phyloP scores from a whole-genome alignment of 1,140 invertebrate genomes.

The Pogonognathellus flavescens region DNA sequence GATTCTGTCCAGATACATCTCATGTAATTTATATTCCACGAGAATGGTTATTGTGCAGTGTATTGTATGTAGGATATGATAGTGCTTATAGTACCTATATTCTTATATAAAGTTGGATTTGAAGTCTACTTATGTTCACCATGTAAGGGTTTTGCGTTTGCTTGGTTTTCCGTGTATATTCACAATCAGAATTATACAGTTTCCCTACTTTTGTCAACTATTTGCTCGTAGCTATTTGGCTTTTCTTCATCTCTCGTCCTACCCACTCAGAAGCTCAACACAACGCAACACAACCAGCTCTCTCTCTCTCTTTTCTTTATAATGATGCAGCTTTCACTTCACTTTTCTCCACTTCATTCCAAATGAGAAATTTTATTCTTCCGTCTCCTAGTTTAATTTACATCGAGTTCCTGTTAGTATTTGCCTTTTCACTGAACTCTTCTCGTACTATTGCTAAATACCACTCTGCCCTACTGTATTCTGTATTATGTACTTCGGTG shows the following conservation, averaged over 20 bases:
- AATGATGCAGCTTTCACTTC: slow-evolving; percentile 24
- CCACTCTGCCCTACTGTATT: background rate
- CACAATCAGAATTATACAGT: background rate
- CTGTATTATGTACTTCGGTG: no score
- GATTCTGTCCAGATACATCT: slow-evolving; percentile 49
- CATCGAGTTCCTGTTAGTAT: slow-evolving; percentile 25
- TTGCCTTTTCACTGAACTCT: slow-evolving; percentile 8
- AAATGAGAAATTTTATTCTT: slow-evolving; percentile 35
- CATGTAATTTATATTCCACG: slow-evolving; percentile 42
- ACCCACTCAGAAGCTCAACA: background rate
- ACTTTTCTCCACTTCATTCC: slow-evolving; percentile 28
- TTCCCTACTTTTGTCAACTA: background rate
- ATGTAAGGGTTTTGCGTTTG: background rate
- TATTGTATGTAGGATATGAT: background rate
- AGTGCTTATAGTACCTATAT: no score
- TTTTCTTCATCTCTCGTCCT: background rate
- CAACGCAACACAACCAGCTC: background rate
- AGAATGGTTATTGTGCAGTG: slow-evolving; percentile 9
- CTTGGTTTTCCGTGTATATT: background rate
- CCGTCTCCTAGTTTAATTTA: slow-evolving; percentile 35
- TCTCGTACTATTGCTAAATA: background rate
- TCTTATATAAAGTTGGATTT: background rate
- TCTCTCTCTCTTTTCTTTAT: background rate
- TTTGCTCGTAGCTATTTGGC: slow-evolving; percentile 17
- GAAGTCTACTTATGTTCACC: background rate